Evolutionary conservation across 2,888 invertebrate species (phyloP).

Genomic region (Nesidiocoris tenuis): DNA sequence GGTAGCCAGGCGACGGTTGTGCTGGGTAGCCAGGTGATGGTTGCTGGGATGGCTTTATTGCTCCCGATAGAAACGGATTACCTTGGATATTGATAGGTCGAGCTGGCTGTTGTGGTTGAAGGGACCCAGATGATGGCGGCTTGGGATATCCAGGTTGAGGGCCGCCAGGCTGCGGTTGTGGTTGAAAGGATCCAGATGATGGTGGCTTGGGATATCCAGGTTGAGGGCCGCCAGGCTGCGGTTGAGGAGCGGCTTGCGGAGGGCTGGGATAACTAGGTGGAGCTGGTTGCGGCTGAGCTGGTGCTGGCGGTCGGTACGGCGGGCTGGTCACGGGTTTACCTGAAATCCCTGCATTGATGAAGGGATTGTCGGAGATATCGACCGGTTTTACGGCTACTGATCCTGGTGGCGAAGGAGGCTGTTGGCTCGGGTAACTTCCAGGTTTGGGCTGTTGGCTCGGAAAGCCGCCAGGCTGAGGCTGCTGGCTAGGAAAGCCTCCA

Average conservation of each 20-base stretch:
- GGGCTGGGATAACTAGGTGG: conserved; percentile 20
- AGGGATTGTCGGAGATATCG: conserved; percentile 39
- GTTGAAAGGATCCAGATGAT: conserved; percentile 9
- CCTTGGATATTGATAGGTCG: conserved; percentile 29
- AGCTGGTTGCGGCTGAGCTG: conserved; percentile 10
- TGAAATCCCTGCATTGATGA: conserved; percentile 32
- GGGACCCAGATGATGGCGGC: conserved; percentile 10
- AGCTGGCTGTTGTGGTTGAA: not conserved
- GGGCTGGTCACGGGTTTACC: conserved; percentile 24
- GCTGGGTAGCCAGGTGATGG: not conserved
- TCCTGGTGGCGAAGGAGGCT: conserved; percentile 24
- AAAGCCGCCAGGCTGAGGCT: conserved; percentile 1
- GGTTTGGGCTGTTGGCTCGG: not conserved
- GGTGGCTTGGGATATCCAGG: conserved; percentile 14
- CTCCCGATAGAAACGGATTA: conserved; percentile 18
- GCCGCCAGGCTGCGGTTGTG: not conserved
- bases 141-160: not conserved
- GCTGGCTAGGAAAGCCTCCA: not conserved
- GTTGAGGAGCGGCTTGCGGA: conserved; percentile 2
- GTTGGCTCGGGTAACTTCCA: conserved; percentile 2
- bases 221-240: conserved; percentile 17
- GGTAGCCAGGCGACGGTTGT: conserved; percentile 24
- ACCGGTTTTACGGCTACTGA: conserved; percentile 26
- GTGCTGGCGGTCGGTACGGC: conserved; percentile 24
- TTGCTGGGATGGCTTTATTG: conserved; percentile 20